phyloP scores from a whole-genome alignment of 2,888 invertebrate genomes.

The Apoda limacodes region DNA sequence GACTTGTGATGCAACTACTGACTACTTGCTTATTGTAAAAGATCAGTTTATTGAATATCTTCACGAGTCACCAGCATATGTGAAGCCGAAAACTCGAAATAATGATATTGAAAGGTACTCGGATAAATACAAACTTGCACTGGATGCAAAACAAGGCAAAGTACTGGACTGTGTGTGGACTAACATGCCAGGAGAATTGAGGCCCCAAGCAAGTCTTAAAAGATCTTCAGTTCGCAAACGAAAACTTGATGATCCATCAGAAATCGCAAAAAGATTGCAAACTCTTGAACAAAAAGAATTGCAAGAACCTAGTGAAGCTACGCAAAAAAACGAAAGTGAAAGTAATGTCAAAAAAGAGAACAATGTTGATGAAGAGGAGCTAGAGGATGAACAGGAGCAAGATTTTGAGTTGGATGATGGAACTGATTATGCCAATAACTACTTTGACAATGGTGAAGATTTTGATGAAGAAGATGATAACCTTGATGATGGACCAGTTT shows the following conservation, averaged over 20 bases:
- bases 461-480: conserved; percentile 91
- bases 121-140: conserved; percentile 66
- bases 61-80: conserved; percentile 75
- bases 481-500: conserved; percentile 85
- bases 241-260: conserved; percentile 46
- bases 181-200: conserved; percentile 73
- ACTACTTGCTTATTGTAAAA: conserved; percentile 78
- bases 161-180: conserved; percentile 68
- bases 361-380: conserved; percentile 68
- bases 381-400: conserved; percentile 75
- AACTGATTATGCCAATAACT: conserved; percentile 88
- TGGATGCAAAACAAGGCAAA: conserved; percentile 55
- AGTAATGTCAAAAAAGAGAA: conserved; percentile 56
- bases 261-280: conserved; percentile 65
- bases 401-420: conserved; percentile 92
- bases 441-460: conserved; percentile 89
- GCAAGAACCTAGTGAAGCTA: conserved; percentile 52
- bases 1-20: conserved; percentile 68
- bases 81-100: conserved; percentile 57
- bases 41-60: conserved; percentile 79
- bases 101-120: conserved; percentile 69
- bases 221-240: conserved; percentile 37
- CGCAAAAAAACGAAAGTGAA: conserved; percentile 54
- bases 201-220: conserved; percentile 59
- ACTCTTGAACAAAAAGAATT: conserved; percentile 76